Conservation (phyloP, 2,888 invertebrate species). For the Choreutis nemorana region DNA sequence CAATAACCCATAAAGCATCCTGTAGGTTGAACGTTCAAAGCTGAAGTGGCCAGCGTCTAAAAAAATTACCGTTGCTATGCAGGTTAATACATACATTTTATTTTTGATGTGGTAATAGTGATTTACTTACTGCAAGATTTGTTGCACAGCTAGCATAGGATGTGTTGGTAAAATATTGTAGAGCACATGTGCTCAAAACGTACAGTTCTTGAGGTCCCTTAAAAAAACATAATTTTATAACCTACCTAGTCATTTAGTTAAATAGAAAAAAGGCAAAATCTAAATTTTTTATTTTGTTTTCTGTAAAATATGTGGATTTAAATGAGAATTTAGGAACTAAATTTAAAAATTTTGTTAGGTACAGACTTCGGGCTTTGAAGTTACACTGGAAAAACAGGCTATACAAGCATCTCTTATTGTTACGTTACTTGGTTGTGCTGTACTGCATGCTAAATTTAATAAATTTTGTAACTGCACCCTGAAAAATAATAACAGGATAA, state of each 20-base stretch:
- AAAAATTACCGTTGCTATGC: conserved; percentile 13
- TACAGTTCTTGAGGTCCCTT: conserved; percentile 63
- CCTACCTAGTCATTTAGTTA: too few species aligned
- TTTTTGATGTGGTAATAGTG: background rate
- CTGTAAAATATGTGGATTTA: too few species aligned
- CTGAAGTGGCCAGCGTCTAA: conserved; percentile 47
- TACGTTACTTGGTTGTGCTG: conserved; percentile 68
- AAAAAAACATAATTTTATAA: conserved; percentile 15
- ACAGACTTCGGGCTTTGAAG: conserved; percentile 48
- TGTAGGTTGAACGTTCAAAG: conserved; percentile 50
- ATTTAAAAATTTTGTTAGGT: background rate
- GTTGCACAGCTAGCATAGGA: conserved; percentile 58
- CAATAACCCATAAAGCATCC: conserved; percentile 69
- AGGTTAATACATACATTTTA: background rate
- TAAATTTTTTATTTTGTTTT: too few species aligned
- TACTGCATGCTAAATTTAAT: conserved; percentile 69
- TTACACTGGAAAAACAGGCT: conserved; percentile 68
- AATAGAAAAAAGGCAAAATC: too few species aligned
- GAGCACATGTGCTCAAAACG: conserved; percentile 59
- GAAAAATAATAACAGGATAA: too few species aligned
- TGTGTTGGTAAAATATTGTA: conserved; percentile 59
- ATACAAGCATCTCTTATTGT: conserved; percentile 69
- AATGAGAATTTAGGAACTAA: background rate
- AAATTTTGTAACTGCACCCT: conserved; percentile 56
- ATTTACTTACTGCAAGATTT: conserved; percentile 45